These are phyloP conservation scores for Taxidea taxus DNA, from an alignment of 2,113 vertebrate genomes.

Conservation along the genomic window DNA sequence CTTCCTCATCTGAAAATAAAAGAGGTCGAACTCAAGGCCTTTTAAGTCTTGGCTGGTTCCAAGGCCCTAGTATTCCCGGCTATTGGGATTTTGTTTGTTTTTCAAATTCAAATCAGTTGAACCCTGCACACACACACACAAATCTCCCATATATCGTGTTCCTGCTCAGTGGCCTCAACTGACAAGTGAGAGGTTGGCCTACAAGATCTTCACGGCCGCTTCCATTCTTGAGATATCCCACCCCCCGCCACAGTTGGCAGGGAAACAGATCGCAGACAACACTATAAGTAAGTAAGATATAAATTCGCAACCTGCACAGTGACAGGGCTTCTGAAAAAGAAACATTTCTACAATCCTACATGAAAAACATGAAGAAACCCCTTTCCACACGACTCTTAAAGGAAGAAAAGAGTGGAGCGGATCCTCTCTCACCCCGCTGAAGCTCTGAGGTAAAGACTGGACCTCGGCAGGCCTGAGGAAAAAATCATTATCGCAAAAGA, in stretches of 20 bases:
- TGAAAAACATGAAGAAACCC: background rate
- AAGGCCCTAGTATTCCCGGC: background rate
- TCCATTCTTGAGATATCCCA: background rate
- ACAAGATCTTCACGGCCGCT: fast-evolving
- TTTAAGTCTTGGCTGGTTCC: background rate
- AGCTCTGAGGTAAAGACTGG: background rate
- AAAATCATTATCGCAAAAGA: background rate
- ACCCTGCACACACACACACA: no score
- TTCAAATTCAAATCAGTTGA: background rate
- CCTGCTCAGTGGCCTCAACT: background rate
- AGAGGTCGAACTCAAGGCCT: fast-evolving
- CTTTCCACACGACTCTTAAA: background rate
- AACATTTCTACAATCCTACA: background rate
- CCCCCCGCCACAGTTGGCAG: fast-evolving
- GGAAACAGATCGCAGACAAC: background rate
- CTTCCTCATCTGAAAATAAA: background rate
- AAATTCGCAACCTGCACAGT: background rate
- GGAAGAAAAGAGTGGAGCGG: no score
- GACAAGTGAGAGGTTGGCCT: background rate
- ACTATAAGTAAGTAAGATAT: background rate
- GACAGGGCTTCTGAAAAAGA: background rate
- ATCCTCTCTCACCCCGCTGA: fast-evolving
- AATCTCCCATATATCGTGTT: background rate
- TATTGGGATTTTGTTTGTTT: background rate
- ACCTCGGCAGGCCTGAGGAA: fast-evolving